Evolutionary conservation across 2,113 vertebrate species (phyloP).

Genomic region (Varanus komodoensis): DNA sequence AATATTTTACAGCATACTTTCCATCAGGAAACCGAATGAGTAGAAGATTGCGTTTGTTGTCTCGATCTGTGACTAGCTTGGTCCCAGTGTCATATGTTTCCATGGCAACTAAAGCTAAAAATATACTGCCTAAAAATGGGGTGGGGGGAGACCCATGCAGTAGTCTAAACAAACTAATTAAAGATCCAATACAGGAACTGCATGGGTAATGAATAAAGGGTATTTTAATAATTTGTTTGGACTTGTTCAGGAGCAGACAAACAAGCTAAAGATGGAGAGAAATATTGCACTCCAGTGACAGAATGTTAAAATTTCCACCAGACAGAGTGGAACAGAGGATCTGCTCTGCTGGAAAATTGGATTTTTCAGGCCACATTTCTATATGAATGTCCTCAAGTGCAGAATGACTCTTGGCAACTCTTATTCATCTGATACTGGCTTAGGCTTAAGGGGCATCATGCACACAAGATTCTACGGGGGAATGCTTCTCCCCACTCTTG

Average conservation of each 20-base stretch:
- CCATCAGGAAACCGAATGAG: slow-evolving; percentile 38
- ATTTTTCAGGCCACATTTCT: not conserved
- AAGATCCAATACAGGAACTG: slow-evolving; percentile 27
- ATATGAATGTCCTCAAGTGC: not conserved
- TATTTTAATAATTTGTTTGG: slow-evolving; percentile 32
- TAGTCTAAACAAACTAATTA: slow-evolving; percentile 43
- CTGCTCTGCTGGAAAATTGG: not conserved
- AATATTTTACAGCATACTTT: slow-evolving; percentile 25
- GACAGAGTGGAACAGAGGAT: not conserved
- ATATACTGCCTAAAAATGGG: slow-evolving; percentile 46
- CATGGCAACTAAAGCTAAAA: slow-evolving; percentile 55
- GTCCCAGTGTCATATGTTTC: slow-evolving; percentile 49
- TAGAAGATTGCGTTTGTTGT: not conserved
- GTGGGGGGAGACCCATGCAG: slow-evolving; percentile 23
- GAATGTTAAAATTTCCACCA: not conserved
- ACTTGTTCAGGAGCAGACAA: slow-evolving; percentile 16
- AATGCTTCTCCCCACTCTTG: too few species aligned
- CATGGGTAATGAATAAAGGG: slow-evolving; percentile 10
- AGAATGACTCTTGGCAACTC: not conserved
- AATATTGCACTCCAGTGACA: not conserved
- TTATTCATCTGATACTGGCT: not conserved
- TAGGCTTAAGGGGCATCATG: not conserved
- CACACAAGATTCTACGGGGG: not conserved
- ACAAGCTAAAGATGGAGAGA: not conserved
- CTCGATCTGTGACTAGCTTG: slow-evolving; percentile 40